These are phyloP conservation scores for Apteryx mantelli DNA, from an alignment of 2,113 vertebrate genomes.

Conservation along the genomic window DNA sequence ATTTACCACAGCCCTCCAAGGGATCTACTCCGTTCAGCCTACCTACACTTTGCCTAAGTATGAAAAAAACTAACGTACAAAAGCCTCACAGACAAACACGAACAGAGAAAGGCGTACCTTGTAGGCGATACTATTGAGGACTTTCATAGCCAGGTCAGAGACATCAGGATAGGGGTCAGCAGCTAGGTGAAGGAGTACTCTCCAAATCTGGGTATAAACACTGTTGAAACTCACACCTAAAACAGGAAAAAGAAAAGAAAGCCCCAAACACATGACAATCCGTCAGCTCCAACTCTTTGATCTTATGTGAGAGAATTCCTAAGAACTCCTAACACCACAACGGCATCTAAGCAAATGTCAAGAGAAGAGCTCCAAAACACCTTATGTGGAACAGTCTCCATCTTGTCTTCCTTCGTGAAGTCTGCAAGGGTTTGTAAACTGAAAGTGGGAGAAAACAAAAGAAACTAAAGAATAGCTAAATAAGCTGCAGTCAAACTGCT, in stretches of 20 bases:
- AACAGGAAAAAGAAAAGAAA: neutral
- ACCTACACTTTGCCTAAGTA: neutral
- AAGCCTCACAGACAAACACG: neutral
- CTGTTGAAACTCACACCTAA: constrained; percentile 98
- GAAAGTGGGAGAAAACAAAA: neutral
- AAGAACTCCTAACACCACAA: neutral
- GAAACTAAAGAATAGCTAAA: neutral
- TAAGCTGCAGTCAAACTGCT: neutral
- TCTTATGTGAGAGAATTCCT: constrained; percentile 61
- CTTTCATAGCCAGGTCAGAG: constrained; percentile 96
- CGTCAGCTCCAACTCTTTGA: constrained; percentile 7
- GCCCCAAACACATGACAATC: neutral
- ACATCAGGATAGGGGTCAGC: constrained; percentile 96
- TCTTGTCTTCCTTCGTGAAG: neutral
- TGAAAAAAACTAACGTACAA: neutral
- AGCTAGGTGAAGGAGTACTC: constrained; percentile 93
- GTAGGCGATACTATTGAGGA: constrained; percentile 96
- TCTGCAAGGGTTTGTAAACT: neutral
- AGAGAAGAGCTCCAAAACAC: constrained; percentile 15
- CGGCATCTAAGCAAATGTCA: neutral
- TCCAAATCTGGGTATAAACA: constrained; percentile 98
- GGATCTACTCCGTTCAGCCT: neutral
- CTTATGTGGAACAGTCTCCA: neutral
- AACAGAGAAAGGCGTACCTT: constrained; percentile 79
- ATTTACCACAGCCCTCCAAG: neutral